Evolutionary conservation across 2,113 vertebrate genomes (phyloP).

Genomic region (Aphyosemion australe): DNA sequence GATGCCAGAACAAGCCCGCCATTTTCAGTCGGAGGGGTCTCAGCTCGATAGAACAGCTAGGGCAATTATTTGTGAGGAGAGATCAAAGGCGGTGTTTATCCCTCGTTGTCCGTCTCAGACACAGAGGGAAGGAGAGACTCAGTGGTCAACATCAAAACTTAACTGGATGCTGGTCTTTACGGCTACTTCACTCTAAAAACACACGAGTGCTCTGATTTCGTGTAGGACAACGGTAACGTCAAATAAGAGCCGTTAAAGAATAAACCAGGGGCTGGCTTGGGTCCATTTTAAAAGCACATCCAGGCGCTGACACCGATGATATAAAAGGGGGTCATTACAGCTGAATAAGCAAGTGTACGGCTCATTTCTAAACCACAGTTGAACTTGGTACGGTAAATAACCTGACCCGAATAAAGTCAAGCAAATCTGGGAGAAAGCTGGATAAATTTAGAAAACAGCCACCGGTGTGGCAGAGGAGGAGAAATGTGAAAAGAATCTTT

Average conservation of each 20-base stretch:
- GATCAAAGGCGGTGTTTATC: constrained; percentile 52
- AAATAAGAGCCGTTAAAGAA: too few species aligned
- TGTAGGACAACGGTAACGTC: too few species aligned
- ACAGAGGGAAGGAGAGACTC: constrained; percentile 17
- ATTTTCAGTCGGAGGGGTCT: constrained; percentile 38
- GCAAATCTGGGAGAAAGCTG: constrained; percentile 62
- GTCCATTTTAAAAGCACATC: constrained; percentile 30
- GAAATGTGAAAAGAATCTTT: constrained; percentile 66
- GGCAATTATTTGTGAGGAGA: constrained; percentile 50
- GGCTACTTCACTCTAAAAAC: neutral
- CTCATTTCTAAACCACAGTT: constrained; percentile 59
- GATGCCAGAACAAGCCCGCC: constrained; percentile 41
- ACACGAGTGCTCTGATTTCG: neutral
- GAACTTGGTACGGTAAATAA: constrained; percentile 74
- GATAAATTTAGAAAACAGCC: constrained; percentile 69
- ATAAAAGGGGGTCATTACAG: constrained; percentile 57
- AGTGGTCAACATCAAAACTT: constrained; percentile 44
- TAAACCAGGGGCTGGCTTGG: neutral
- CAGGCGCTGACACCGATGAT: constrained; percentile 42
- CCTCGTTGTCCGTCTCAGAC: constrained; percentile 44
- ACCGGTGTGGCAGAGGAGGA: constrained; percentile 51
- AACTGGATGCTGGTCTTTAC: neutral
- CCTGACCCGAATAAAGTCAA: constrained; percentile 72
- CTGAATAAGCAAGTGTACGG: constrained; percentile 58
- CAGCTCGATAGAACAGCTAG: constrained; percentile 35